Base-by-base conservation (phyloP, 2,888 invertebrate genomes). In the Oscheius sp. region DNA sequence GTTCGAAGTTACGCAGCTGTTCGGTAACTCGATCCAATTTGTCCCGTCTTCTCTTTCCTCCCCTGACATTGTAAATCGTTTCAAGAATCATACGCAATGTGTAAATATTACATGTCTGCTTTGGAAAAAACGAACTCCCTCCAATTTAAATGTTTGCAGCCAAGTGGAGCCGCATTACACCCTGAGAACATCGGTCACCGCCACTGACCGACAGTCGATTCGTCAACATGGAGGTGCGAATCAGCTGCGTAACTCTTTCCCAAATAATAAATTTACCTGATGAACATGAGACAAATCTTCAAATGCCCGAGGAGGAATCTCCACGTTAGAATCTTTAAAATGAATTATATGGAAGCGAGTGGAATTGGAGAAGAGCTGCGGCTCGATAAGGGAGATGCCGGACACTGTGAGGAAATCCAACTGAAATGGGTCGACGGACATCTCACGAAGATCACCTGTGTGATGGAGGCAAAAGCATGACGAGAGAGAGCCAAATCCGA, bases 351-450 rank as follows among this genome's bases (percentile, higher is more conserved):
- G 76, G 61, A 81, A 79, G 21, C 81, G 56, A 0, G 76, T 81
- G 2, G 81, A 81, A 43, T 81, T 81, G 27, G 72, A 76, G 73
- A 81, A 81, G 7, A 79, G 70, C 53, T 81, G 78, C 2, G 81
- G 81, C 58, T 81, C 81, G 41, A 78, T 74, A 21, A 77, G 69
- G 53, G 75, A 66, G 9, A 81, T 73, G 18, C 81, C 81, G 2
- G 75, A 72, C n/a, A 81, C 52, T 35, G 78, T 78, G 16, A 80
- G 74, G 52, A 80, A 80, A 43, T 80, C 80, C 45, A 80, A 71
- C 75, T 80, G 69, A 61, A 75, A 71, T 1, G 29, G 3, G n/a
- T 0, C n/a, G 23, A 59, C 9, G 35, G 35, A 35, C 5, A 9
- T 6, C 5, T 6, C 5, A 7, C 5, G 29, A 3, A 13, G 16